Evolutionary conservation across 2,888 invertebrate species (phyloP).

Genomic region (Tenthredo amoena): DNA sequence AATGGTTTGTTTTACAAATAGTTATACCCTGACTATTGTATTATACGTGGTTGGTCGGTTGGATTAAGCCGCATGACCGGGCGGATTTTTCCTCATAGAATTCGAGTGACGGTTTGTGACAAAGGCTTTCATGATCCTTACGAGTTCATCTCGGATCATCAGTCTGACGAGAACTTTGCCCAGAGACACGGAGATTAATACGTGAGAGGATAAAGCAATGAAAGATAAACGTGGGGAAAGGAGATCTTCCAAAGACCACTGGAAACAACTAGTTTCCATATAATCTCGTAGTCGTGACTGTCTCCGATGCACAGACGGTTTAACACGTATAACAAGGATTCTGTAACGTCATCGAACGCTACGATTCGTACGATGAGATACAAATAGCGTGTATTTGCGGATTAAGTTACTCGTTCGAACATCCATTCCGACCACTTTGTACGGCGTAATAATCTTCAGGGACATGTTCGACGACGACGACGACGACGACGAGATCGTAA

Average conservation of each 20-base stretch:
- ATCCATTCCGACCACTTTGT: background rate
- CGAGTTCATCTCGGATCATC: conserved; percentile 47
- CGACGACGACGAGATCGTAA: conserved; percentile 4
- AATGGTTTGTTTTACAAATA: conserved; percentile 46
- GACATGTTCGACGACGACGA: background rate
- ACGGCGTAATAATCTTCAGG: background rate
- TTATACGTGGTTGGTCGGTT: conserved; percentile 49
- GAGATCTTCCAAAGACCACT: background rate
- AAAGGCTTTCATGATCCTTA: conserved; percentile 51
- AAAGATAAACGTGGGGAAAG: conserved; percentile 16
- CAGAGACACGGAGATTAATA: conserved; percentile 24
- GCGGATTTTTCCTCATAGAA: conserved; percentile 62
- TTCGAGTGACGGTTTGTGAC: conserved; percentile 51
- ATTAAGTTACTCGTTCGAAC: background rate
- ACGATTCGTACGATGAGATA: background rate
- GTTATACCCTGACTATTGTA: conserved; percentile 37
- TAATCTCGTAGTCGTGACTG: background rate
- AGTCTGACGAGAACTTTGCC: background rate
- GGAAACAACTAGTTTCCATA: background rate
- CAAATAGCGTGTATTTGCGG: background rate
- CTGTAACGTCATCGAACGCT: background rate
- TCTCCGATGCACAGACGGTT: background rate
- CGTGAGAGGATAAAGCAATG: conserved; percentile 20
- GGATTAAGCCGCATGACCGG: conserved; percentile 71
- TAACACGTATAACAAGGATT: background rate